Percentiles rank a stretch among this genome's conserved stretches.
phyloP scores from a whole-genome alignment of 2,888 invertebrate genomes.

The Brachyopa scutellaris region DNA sequence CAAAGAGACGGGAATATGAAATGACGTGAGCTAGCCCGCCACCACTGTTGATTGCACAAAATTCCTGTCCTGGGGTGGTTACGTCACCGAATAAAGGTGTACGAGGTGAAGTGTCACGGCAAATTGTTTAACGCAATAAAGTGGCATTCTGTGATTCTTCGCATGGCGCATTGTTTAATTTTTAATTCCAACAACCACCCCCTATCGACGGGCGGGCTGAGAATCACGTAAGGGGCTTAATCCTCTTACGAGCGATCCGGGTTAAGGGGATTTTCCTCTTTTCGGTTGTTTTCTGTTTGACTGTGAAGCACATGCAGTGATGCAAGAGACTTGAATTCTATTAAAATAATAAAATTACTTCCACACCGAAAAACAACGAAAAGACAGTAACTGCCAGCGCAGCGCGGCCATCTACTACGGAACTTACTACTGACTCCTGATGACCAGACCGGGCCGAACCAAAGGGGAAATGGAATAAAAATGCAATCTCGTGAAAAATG shows the following conservation, averaged over 20 bases:
- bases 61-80: conserved; percentile 61
- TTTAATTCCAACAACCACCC: conserved; percentile 49
- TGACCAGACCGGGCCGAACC: no score
- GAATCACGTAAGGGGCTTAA: conserved; percentile 15
- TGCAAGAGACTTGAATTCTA: conserved; percentile 58
- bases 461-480: conserved; percentile 37
- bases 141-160: conserved; percentile 65
- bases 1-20: conserved; percentile 51
- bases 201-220: neutral
- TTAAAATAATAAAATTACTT: conserved; percentile 71
- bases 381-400: conserved; percentile 53
- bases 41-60: conserved; percentile 32
- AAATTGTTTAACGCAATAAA: conserved; percentile 71
- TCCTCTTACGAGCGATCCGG: conserved; percentile 19
- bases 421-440: neutral
- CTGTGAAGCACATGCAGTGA: conserved; percentile 42
- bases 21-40: conserved; percentile 52
- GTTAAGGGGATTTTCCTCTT: conserved; percentile 42
- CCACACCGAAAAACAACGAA: conserved; percentile 58
- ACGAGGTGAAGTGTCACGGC: conserved; percentile 64
- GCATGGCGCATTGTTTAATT: conserved; percentile 51
- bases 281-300: conserved; percentile 42
- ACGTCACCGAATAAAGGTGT: conserved; percentile 44
- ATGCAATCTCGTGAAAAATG: conserved; percentile 58
- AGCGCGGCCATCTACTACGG: neutral